phyloP scores from a whole-genome alignment of 2,113 vertebrate species.

The Plecotus auritus region DNA sequence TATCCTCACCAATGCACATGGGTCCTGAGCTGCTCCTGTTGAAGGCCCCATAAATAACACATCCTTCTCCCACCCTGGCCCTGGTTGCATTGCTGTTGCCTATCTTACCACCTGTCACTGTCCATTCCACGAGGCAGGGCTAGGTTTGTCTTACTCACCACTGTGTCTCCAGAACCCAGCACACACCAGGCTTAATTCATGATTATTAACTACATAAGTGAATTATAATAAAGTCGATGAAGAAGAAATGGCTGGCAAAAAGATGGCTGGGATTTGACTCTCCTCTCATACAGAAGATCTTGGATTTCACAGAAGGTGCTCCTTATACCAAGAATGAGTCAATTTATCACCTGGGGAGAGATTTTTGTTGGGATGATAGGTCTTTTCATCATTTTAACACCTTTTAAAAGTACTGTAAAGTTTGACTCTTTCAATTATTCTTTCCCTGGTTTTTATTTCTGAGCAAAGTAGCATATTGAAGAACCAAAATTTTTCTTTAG shows the following conservation, averaged over 20 bases:
- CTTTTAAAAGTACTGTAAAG: not conserved
- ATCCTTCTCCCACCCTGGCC: not conserved
- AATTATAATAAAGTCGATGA: not conserved
- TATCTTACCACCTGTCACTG: not conserved
- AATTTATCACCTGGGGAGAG: not conserved
- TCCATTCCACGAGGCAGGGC: not conserved
- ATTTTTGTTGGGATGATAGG: not conserved
- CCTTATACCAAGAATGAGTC: not conserved
- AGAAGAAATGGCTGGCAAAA: not conserved
- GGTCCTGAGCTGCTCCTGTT: not conserved
- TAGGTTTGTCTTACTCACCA: not conserved
- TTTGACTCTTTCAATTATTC: not conserved
- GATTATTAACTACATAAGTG: not conserved
- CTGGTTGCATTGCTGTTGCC: fast-evolving
- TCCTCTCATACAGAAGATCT: not conserved
- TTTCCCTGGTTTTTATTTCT: not conserved
- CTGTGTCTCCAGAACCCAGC: not conserved
- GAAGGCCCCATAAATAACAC: not conserved
- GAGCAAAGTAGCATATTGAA: not conserved
- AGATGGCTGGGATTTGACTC: not conserved
- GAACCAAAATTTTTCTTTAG: not conserved
- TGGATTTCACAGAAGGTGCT: not conserved
- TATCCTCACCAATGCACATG: not conserved
- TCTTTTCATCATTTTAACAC: not conserved
- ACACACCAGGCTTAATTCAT: not conserved